Evolutionary conservation across 2,113 vertebrate genomes (phyloP), one percentile per base, ranked within the genome.

Genomic region (Megaleporinus macrocephalus): DNA sequence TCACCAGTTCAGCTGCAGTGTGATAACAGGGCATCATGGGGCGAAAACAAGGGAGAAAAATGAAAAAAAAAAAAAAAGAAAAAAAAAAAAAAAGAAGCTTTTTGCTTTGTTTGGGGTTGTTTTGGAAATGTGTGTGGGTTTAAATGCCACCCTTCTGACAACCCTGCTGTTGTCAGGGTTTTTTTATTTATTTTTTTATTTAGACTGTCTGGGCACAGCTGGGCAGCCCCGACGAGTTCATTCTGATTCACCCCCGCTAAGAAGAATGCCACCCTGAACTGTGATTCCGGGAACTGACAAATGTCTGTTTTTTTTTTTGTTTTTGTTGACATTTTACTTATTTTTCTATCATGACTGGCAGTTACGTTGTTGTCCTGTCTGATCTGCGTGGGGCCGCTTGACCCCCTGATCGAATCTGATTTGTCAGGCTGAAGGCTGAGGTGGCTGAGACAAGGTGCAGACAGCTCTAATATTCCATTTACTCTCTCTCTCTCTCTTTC

Each of bases 191-290:
- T n/a, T n/a, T 89, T 89, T 33, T 90, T 89, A 12, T 61, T 1
- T 85, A 80, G 83, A 72, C 69, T 57, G 76, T 36, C 75, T 82
- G 84, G 79, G 85, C 90, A 90, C 90, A 92, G 90, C 88, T 90
- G 89, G 88, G 75, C 76, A 83, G 86, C 65, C 51, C 66, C 78
- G 24, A 16, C 12, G 24, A 57, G 44, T 59, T 57, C 63, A 73
- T 66, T 59, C 36, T 30, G 24, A 13, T 24, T 73, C 30, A 27
- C 29, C 63, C 44, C 70, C 53, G n/a, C 69, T 26, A 47, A 71
- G 70, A 74, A 65, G 29, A 51, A 57, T 10, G 27, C 16, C 36
- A 82, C 71, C 16, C 76, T 14, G 57, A 62, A 62, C 68, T 83
- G 74, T 68, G 27, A 75, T 76, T 80, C 70, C 76, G 80, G 72